Percentiles rank a stretch among this genome's conserved stretches.
Conservation (phyloP, 2,797 vertebrate species). For the Apogon talboti region DNA sequence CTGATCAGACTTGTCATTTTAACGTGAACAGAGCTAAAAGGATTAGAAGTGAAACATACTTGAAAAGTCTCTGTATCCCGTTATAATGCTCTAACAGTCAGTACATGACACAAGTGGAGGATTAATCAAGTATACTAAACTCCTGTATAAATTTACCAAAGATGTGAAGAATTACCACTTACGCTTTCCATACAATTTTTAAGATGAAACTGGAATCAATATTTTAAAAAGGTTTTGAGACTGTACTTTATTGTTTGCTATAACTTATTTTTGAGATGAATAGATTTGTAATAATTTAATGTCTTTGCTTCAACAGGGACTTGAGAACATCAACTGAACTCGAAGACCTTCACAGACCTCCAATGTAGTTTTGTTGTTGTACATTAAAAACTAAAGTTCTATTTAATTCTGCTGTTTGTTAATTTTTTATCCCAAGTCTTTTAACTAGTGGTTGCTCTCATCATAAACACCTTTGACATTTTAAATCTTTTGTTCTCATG, state of each 20-base stretch:
- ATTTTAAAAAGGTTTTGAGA: no score
- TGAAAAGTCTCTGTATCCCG: no score
- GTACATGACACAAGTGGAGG: not conserved
- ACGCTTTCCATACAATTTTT: no score
- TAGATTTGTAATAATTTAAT: not conserved
- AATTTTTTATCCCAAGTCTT: slow-evolving; percentile 18
- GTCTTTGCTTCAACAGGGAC: slow-evolving; percentile 82
- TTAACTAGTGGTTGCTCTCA: not conserved
- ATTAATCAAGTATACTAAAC: no score
- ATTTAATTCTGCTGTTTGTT: slow-evolving; percentile 43
- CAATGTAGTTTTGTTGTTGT: slow-evolving; percentile 59
- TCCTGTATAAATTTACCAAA: no score
- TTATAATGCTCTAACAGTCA: no score
- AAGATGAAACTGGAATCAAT: no score
- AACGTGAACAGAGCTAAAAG: no score
- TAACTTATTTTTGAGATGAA: not conserved
- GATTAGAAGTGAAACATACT: no score
- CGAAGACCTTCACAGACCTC: slow-evolving; percentile 7
- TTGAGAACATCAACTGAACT: slow-evolving; percentile 90
- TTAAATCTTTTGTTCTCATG: slow-evolving; percentile 17
- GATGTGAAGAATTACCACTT: not conserved
- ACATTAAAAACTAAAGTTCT: slow-evolving; percentile 62
- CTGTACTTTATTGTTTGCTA: no score
- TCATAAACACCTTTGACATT: slow-evolving; percentile 33
- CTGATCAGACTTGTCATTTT: no score